A percentile compares a stretch with the other conserved stretches of the same genome.
These are phyloP conservation scores for Helicoverpa assulta DNA, from an alignment of 2,888 invertebrate genomes.

Conservation along the genomic window DNA sequence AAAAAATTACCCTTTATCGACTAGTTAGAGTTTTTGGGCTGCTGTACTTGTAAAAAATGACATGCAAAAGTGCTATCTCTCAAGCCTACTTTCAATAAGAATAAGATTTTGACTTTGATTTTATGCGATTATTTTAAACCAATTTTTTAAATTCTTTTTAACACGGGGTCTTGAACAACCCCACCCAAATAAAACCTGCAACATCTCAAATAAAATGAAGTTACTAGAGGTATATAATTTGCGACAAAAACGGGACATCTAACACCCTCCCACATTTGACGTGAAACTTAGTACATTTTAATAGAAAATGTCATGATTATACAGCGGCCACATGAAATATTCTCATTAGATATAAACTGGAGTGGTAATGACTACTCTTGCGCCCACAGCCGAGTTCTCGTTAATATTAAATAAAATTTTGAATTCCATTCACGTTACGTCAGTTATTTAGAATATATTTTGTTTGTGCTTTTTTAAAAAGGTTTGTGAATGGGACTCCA, in stretches of 20 bases:
- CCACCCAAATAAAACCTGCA: not conserved
- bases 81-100: no score
- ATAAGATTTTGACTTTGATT: no score
- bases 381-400: not conserved
- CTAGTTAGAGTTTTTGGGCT: no score
- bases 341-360: constrained; percentile 30
- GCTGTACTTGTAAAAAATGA: no score
- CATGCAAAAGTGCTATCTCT: no score
- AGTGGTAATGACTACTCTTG: constrained; percentile 16
- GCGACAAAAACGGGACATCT: not conserved
- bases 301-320: constrained; percentile 1
- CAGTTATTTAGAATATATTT: not conserved
- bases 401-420: not conserved
- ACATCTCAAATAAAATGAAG: not conserved
- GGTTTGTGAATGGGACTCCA: not conserved
- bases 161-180: not conserved
- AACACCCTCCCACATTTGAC: not conserved
- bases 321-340: constrained; percentile 19
- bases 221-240: not conserved
- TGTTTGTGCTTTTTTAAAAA: not conserved
- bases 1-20: no score
- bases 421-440: not conserved
- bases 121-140: no score
- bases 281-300: constrained; percentile 7
- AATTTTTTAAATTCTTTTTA: not conserved